Evolutionary conservation across 2,888 invertebrate species (phyloP).

Genomic region (Pachliopta kotzebuea): DNA sequence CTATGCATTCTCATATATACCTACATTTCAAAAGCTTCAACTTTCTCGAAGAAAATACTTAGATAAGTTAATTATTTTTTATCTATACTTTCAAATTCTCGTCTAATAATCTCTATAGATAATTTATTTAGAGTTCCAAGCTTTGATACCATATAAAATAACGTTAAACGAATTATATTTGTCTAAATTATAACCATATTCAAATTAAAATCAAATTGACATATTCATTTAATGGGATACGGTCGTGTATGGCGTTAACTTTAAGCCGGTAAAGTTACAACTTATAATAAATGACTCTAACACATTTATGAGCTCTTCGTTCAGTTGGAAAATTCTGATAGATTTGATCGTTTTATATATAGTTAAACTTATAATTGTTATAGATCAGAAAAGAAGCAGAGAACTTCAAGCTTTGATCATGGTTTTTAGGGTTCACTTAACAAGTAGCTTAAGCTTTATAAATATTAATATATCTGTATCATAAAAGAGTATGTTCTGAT

Average conservation of each 20-base stretch:
- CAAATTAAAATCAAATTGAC: slow-evolving; percentile 15
- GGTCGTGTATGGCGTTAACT: slow-evolving; percentile 12
- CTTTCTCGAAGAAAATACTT: too few species aligned
- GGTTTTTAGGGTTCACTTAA: too few species aligned
- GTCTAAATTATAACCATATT: slow-evolving; percentile 3
- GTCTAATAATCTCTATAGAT: too few species aligned
- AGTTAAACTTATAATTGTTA: slow-evolving; percentile 17
- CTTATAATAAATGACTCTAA: neutral
- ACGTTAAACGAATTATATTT: slow-evolving; percentile 6
- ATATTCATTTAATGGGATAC: slow-evolving; percentile 3
- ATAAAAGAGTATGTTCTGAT: too few species aligned
- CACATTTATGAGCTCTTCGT: too few species aligned
- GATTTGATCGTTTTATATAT: slow-evolving; percentile 19
- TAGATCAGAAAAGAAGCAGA: slow-evolving; percentile 10
- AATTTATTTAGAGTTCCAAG: too few species aligned
- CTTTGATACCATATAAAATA: slow-evolving; percentile 1
- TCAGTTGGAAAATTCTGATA: slow-evolving; percentile 13
- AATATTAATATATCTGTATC: too few species aligned
- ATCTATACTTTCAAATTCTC: too few species aligned
- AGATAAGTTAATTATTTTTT: too few species aligned
- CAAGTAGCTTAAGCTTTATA: too few species aligned
- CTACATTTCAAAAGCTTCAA: too few species aligned
- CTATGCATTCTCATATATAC: too few species aligned
- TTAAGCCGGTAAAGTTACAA: slow-evolving; percentile 4
- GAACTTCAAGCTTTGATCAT: slow-evolving; percentile 2